phyloP scores from a whole-genome alignment of 2,888 invertebrate species.

The Drosophila quinaria region DNA sequence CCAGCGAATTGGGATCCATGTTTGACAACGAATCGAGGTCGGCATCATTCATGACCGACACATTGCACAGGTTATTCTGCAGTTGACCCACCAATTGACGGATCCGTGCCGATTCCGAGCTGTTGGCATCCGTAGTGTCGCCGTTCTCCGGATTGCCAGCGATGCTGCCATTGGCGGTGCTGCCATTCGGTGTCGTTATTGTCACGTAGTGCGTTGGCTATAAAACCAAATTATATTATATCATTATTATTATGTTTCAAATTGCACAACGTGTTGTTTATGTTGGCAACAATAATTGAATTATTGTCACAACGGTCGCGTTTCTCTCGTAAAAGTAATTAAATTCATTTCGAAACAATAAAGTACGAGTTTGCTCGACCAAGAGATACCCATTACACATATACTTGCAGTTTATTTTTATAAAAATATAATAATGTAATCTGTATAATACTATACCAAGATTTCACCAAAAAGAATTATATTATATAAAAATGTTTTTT shows the following conservation, averaged over 20 bases:
- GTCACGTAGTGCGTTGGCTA: slow-evolving; percentile 86
- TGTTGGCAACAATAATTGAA: slow-evolving; percentile 24
- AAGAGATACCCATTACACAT: not conserved
- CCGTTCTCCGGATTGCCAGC: slow-evolving; percentile 57
- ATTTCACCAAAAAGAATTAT: too few species aligned
- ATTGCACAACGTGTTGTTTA: slow-evolving; percentile 29
- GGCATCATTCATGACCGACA: slow-evolving; percentile 93
- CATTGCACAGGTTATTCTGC: slow-evolving; percentile 93
- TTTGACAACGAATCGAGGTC: slow-evolving; percentile 94
- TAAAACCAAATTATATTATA: slow-evolving; percentile 34
- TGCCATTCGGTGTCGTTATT: slow-evolving; percentile 86
- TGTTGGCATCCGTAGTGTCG: slow-evolving; percentile 83
- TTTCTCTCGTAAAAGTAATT: slow-evolving; percentile 12
- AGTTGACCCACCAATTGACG: slow-evolving; percentile 92
- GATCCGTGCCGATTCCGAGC: slow-evolving; percentile 87
- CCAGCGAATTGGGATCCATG: slow-evolving; percentile 95
- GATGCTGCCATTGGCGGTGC: slow-evolving; percentile 81
- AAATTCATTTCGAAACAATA: slow-evolving; percentile 3
- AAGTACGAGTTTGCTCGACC: not conserved
- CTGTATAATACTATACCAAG: too few species aligned
- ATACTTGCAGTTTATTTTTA: too few species aligned
- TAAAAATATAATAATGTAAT: too few species aligned
- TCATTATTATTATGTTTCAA: slow-evolving; percentile 6
- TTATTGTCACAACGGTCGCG: slow-evolving; percentile 4
- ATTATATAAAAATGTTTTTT: too few species aligned